Conservation (phyloP, 2,797 vertebrate genomes). For the Amblyraja radiata region DNA sequence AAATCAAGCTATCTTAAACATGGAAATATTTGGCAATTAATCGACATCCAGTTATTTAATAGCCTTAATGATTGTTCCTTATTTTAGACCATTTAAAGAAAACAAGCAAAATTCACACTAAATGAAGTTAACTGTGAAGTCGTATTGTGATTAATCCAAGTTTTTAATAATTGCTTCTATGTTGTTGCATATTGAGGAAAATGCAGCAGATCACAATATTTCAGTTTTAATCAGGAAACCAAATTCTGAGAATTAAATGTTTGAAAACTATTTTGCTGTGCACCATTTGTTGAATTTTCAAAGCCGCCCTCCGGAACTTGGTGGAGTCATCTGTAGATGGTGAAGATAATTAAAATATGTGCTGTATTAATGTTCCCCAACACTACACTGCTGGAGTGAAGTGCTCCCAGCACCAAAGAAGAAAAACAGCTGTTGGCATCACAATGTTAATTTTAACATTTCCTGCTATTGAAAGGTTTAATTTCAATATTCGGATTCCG, state of each 20-base stretch:
- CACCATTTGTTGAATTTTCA: background rate
- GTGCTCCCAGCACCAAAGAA: background rate
- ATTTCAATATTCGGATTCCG: background rate
- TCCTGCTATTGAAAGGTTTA: background rate
- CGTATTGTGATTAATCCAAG: background rate
- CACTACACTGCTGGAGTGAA: background rate
- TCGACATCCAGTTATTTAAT: background rate
- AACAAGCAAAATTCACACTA: background rate
- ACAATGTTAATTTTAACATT: slow-evolving; percentile 2
- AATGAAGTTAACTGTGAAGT: background rate
- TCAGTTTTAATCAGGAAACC: background rate
- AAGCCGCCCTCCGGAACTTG: background rate
- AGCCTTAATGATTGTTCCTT: background rate
- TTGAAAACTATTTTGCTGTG: background rate
- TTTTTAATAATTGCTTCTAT: background rate
- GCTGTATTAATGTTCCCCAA: background rate
- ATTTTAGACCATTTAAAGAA: background rate
- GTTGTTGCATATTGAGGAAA: background rate
- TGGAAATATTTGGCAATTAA: background rate
- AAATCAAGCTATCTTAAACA: background rate
- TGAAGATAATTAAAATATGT: background rate
- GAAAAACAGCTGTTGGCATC: slow-evolving; percentile 15
- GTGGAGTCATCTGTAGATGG: background rate
- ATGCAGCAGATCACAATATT: background rate
- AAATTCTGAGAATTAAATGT: background rate